These are phyloP conservation scores for Spizella passerina DNA, from an alignment of 2,797 vertebrate species.

Conservation along the genomic window DNA sequence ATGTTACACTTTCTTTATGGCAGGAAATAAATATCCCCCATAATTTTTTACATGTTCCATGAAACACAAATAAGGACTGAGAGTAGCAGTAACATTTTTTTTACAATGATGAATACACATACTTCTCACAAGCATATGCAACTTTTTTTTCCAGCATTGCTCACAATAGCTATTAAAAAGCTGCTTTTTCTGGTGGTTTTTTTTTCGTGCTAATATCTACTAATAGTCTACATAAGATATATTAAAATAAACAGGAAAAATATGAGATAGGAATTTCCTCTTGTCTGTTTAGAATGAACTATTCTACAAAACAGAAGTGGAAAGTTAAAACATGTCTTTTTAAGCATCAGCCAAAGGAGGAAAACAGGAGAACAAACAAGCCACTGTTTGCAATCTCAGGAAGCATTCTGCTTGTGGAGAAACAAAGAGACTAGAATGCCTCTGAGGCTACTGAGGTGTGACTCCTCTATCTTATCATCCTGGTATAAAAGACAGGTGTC, in stretches of 20 bases:
- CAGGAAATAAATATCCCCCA: background rate
- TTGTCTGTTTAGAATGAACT: background rate
- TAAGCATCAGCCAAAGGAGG: background rate
- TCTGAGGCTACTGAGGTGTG: background rate
- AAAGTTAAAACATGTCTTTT: background rate
- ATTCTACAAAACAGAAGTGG: background rate
- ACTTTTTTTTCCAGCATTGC: background rate
- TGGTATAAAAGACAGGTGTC: background rate
- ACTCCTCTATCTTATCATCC: background rate
- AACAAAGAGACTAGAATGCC: background rate
- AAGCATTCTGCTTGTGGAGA: background rate
- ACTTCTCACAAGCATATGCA: background rate
- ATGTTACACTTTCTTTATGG: background rate
- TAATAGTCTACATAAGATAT: background rate
- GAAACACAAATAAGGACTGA: background rate
- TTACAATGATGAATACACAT: background rate
- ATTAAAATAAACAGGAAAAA: background rate
- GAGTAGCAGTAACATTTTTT: background rate
- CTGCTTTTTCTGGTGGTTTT: fast-evolving
- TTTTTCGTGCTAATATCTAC: background rate
- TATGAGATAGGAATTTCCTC: background rate
- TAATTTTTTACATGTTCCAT: background rate
- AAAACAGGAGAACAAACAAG: background rate
- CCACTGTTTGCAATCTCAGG: background rate
- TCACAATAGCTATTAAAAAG: background rate